Evolutionary conservation across 92 coral and sea anemone species (phyloP).

Genomic region (Zoanthus sansibaricus): DNA sequence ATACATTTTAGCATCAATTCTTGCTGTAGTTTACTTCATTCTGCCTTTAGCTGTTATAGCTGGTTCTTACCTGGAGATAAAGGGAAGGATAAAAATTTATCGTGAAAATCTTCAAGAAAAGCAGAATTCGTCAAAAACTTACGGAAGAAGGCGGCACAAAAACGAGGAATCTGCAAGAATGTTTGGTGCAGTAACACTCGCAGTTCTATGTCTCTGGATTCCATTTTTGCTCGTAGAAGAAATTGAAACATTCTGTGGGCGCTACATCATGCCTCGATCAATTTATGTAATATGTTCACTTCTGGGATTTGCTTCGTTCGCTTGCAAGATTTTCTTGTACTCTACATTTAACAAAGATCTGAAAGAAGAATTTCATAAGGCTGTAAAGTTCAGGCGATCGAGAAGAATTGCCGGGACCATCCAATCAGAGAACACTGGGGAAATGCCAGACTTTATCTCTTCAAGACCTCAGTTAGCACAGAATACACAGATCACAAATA

Average conservation of each 20-base stretch:
- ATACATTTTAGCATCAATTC: not conserved
- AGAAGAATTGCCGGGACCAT: constrained; percentile 14
- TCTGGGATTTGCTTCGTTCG: constrained; percentile 10
- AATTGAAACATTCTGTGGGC: constrained; percentile 27
- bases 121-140: not conserved
- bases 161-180: constrained; percentile 11
- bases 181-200: constrained; percentile 28
- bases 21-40: not conserved
- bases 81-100: constrained; percentile 15
- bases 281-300: constrained; percentile 36
- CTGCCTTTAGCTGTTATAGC: constrained; percentile 7
- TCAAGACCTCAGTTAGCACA: not conserved
- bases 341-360: constrained; percentile 22
- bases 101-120: not conserved
- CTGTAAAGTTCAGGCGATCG: constrained; percentile 22
- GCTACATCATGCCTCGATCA: constrained; percentile 32
- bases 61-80: constrained; percentile 10
- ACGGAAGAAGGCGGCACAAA: not conserved
- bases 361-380: constrained; percentile 10
- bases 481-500: not conserved
- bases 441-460: not conserved
- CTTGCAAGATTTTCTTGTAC: constrained; percentile 28
- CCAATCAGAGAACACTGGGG: not conserved
- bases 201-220: constrained; percentile 29
- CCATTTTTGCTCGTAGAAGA: constrained; percentile 34